Percentiles rank a stretch among this genome's conserved stretches.
Evolutionary conservation across 2,888 invertebrate species (phyloP).

Genomic region (Cataglyphis livida): DNA sequence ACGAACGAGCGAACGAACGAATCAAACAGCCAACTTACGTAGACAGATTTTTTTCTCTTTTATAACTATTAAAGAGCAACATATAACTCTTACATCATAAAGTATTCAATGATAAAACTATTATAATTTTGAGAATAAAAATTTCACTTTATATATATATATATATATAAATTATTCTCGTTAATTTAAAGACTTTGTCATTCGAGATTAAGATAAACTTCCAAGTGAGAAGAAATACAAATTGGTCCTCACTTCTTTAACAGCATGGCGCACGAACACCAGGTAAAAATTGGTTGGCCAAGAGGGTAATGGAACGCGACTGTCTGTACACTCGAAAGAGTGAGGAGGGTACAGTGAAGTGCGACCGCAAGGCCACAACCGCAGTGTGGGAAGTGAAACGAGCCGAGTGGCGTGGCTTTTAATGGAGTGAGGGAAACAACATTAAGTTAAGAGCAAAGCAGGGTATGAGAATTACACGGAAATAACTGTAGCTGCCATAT

Average conservation of each 20-base stretch:
- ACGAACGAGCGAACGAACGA: constrained; percentile 26
- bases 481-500: constrained; percentile 78
- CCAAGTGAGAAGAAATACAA: background rate
- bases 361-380: constrained; percentile 79
- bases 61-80: background rate
- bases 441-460: constrained; percentile 80
- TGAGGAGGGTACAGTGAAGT: constrained; percentile 66
- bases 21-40: background rate
- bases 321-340: constrained; percentile 69
- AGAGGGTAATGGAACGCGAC: constrained; percentile 77
- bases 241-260: constrained; percentile 33
- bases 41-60: background rate
- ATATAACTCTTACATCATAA: background rate
- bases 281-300: constrained; percentile 72
- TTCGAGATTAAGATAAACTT: background rate
- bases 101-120: background rate
- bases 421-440: constrained; percentile 84
- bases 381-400: constrained; percentile 83
- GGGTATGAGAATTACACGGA: constrained; percentile 81
- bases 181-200: background rate
- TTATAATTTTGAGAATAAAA: background rate
- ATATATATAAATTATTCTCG: background rate
- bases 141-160: background rate
- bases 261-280: constrained; percentile 61
- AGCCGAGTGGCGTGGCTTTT: constrained; percentile 83